Base-by-base conservation (phyloP, 2,113 vertebrate species). In the Pangasianodon gigas region DNA sequence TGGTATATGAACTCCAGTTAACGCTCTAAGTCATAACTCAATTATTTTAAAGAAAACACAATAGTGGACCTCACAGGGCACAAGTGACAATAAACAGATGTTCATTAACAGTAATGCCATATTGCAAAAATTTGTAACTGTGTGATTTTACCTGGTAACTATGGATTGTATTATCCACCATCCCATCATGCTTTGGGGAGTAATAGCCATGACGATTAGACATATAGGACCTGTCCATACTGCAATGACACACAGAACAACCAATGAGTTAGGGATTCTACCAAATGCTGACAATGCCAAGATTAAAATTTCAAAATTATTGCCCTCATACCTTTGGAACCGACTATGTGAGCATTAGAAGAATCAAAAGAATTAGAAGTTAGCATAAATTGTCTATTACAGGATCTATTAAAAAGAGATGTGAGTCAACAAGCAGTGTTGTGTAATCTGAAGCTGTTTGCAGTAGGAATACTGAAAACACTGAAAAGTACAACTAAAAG, bases 161-260 rank as follows among this genome's bases (percentile, higher is more conserved):
- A 92, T 95, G 96, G 32, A 99, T 92, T 0, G 97, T 94, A n/a
- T 99, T 98, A 0, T 99, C 98, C 54, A 97, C 96, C 96, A 98
- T 93, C 90, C 96, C 96, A 91, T 98, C 97, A 13, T 97, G 96
- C 95, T 97, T 95, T 1, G 95, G 95, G 16, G 95, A 95, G 95
- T 98, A 98, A 90, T 97, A 98, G 88, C 95, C 95, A 69, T 98
- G 97, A 86, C 98, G 98, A 94, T 97, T 97, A 94, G 98, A 94
- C 0, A 97, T 97, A 95, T 98, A 98, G 62, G 98, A 98, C 95
- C 98, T 97, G 96, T 99, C 98, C 74, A 97, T 97, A 96, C 98
- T 98, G 97, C 96, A 97, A 97, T 44, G 51, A 65, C 24, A 81
- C 44, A 84, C 37, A 84, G n/a, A 13, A 84, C 1, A 88, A 87